Base-by-base conservation (phyloP, 2,888 invertebrate genomes). In the Dendrolimus houi region DNA sequence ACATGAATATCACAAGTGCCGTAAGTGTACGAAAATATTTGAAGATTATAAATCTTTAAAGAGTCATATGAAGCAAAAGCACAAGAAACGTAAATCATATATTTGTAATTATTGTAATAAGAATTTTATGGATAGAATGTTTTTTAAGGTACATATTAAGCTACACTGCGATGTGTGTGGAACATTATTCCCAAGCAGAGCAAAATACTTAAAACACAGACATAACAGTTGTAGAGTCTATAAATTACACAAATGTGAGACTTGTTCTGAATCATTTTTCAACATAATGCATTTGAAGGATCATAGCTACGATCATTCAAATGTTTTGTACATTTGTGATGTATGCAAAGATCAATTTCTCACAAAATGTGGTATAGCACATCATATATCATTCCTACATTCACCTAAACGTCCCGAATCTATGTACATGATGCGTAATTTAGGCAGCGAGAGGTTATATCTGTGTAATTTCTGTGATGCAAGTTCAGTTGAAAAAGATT, bases 91-190 rank as follows among this genome's bases (percentile, higher is more conserved):
- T 8, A 88, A 84, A 66, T 83, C 83, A 56, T 90, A 88, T 57
- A 81, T 85, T n/a, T 90, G 89, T 59, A 66, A 85, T 60, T 89
- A 87, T 57, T 90, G 89, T 59, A 67, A 71, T 9, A 87, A 80
- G 59, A 80, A 76, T 8, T 89, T 88, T 60, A 74, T 75, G 1
- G 85, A 88, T 59, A 72, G 87, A 52, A 82, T 77, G 66, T 79
- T 87, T 52, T 89, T 89, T 52, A 89, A 89, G 73, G 77, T 85
- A 0, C 89, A 90, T 56, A 81, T 89, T 0, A 83, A 79, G 58
- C 57, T 87, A n/a, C 89, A 90, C 52, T 89, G 88, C 53, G 82
- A 86, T 54, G 59, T 76, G 0, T 89, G 89, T 14, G 74, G 78
- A 0, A 8, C 64, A 1, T 63, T 85, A 0, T 70, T 82, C 1